Evolutionary conservation across 2,888 invertebrate species (phyloP).

Genomic region (Clanis bilineata): DNA sequence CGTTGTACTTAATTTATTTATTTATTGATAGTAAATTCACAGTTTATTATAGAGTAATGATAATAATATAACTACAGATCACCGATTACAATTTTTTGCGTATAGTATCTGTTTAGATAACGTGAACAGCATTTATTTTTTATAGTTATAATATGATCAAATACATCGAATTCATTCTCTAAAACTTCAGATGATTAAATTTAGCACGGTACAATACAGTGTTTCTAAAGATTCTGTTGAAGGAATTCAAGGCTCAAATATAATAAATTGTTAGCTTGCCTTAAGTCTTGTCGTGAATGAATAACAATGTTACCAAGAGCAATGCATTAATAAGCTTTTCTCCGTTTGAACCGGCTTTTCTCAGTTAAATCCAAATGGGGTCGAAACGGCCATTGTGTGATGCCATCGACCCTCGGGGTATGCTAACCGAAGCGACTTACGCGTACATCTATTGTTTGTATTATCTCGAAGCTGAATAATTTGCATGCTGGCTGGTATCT

Average conservation of each 20-base stretch:
- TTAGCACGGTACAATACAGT: too few relatives aligned
- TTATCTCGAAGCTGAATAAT: constrained; percentile 32
- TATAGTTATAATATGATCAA: too few relatives aligned
- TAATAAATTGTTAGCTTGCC: background rate
- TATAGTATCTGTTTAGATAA: too few relatives aligned
- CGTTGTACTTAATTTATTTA: background rate
- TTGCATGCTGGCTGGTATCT: constrained; percentile 28
- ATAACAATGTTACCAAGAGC: constrained; percentile 5
- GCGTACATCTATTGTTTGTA: constrained; percentile 37
- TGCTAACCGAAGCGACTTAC: constrained; percentile 40
- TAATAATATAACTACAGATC: too few relatives aligned
- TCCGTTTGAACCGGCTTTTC: constrained; percentile 12
- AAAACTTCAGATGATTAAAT: too few relatives aligned
- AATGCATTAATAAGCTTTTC: constrained; percentile 12
- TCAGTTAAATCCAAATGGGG: constrained; percentile 13
- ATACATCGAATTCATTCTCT: too few relatives aligned
- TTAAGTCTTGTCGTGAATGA: constrained; percentile 3
- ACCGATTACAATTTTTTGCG: too few relatives aligned
- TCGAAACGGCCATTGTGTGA: constrained; percentile 39
- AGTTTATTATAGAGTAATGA: too few relatives aligned
- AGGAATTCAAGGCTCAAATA: too few relatives aligned
- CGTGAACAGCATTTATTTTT: too few relatives aligned
- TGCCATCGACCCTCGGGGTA: constrained; percentile 40
- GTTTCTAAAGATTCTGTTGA: too few relatives aligned
- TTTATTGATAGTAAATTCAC: too few relatives aligned